Conservation (phyloP, 2,797 vertebrate species). For the Coreius guichenoti region DNA sequence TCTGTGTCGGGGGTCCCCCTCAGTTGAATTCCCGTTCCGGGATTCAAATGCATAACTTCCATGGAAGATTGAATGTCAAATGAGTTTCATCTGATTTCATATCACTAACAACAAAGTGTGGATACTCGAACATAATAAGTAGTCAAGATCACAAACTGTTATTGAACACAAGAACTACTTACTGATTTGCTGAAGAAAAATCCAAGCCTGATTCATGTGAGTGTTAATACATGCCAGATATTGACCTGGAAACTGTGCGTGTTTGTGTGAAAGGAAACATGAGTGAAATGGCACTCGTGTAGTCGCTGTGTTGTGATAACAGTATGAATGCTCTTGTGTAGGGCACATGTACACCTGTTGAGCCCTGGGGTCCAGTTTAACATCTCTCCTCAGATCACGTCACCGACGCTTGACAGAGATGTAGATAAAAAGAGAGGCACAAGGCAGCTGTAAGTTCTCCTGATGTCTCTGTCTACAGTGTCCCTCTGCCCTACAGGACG, state of each 20-base stretch:
- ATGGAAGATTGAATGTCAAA: neutral
- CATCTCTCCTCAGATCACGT: neutral
- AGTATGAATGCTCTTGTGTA: neutral
- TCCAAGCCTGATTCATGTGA: neutral
- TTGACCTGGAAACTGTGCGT: neutral
- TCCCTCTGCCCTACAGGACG: neutral
- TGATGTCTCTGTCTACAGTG: neutral
- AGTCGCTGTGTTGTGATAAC: neutral
- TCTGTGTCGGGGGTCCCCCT: too few species aligned
- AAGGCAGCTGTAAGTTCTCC: neutral
- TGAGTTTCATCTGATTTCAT: neutral
- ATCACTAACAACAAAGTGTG: neutral
- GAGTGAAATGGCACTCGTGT: neutral
- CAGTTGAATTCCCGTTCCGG: too few species aligned
- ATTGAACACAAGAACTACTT: neutral
- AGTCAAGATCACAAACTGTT: neutral
- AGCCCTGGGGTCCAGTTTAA: constrained; percentile 7
- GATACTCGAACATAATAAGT: neutral
- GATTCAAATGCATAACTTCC: neutral
- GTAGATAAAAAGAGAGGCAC: neutral
- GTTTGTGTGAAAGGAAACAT: neutral
- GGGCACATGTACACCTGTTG: constrained; percentile 2
- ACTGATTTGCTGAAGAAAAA: neutral
- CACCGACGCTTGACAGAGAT: neutral
- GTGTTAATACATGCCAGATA: neutral